Evolutionary conservation across 1,140 invertebrate species (phyloP), one percentile per base, ranked within the genome.

Genomic region (Drosophila auraria): DNA sequence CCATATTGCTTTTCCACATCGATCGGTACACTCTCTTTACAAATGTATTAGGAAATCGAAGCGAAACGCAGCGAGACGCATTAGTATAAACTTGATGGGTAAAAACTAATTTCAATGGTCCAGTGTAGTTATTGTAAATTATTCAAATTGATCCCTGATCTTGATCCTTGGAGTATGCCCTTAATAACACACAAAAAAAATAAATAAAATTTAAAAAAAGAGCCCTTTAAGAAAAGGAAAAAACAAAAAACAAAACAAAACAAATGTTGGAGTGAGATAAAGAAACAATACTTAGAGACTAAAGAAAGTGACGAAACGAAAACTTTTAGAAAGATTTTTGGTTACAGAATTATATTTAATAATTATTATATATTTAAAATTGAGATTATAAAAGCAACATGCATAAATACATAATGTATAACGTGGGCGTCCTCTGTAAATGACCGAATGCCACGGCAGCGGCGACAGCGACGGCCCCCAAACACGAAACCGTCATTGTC

Each of bases 251-350:
- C 49, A 74, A 74, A 61, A 42, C 36, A 72, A 72, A 70, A 71
- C 49, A 71, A 80, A 78, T 92, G 91, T 91, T 92, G 84, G 91
- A 92, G 91, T 92, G 91, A 92, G 91, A 92, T 92, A 92, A 92
- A 58, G 87, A 92, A 92, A 92, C 91, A 92, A 92, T 92, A 92
- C 91, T 89, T 92, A 92, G 87, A 92, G 83, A 82, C 75, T 89
- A 90, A 90, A 65, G 75, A 75, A 89, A 89, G 78, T 90, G 82
- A 89, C 60, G 78, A 78, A 78, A 77, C 30, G 58, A 92, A 40
- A 87, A 80, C 82, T 83, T 81, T 87, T 87, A 90, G 80, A 86
- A 90, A 82, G 64, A 89, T 87, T 87, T 40, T 87, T 87, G 84
- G 83, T 80, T 86, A 86, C 74, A 87, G 66, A 78, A 69, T 81